phyloP scores from a whole-genome alignment of 2,888 invertebrate genomes.

The Drosophila nr. medialis region DNA sequence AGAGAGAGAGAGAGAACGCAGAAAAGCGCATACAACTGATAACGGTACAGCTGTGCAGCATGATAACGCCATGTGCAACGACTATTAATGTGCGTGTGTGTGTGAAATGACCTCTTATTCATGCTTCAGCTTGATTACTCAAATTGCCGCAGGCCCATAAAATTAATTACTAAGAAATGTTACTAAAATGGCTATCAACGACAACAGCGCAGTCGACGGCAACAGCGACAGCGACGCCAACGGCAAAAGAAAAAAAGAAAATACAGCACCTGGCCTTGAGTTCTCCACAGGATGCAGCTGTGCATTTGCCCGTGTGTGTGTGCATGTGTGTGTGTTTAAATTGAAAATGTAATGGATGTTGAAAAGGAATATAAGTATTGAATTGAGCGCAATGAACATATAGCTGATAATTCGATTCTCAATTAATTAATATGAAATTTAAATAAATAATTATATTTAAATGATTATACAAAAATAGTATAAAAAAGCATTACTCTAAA shows the following conservation, averaged over 20 bases:
- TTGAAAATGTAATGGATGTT: constrained; percentile 14
- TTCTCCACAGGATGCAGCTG: constrained; percentile 44
- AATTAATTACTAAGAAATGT: constrained; percentile 65
- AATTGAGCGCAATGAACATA: background rate
- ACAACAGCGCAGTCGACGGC: constrained; percentile 7
- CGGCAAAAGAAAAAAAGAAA: background rate
- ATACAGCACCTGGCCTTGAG: constrained; percentile 48
- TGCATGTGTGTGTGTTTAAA: background rate
- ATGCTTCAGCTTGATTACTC: constrained; percentile 48
- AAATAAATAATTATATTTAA: background rate
- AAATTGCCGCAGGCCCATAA: constrained; percentile 64
- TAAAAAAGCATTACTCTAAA: background rate
- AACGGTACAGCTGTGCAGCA: constrained; percentile 72
- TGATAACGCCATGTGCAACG: constrained; percentile 63
- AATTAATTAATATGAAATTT: background rate
- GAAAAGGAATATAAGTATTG: background rate
- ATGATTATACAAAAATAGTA: background rate
- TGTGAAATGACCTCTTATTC: constrained; percentile 9
- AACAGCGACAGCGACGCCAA: constrained; percentile 14
- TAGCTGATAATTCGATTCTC: background rate
- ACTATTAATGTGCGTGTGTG: constrained; percentile 4
- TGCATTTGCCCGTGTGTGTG: constrained; percentile 1
- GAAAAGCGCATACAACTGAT: constrained; percentile 51
- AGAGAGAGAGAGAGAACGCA: constrained; percentile 1
- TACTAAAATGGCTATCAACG: constrained; percentile 55